phyloP scores from a whole-genome alignment of 2,113 vertebrate genomes.

The Cyanoramphus novaezelandiae region DNA sequence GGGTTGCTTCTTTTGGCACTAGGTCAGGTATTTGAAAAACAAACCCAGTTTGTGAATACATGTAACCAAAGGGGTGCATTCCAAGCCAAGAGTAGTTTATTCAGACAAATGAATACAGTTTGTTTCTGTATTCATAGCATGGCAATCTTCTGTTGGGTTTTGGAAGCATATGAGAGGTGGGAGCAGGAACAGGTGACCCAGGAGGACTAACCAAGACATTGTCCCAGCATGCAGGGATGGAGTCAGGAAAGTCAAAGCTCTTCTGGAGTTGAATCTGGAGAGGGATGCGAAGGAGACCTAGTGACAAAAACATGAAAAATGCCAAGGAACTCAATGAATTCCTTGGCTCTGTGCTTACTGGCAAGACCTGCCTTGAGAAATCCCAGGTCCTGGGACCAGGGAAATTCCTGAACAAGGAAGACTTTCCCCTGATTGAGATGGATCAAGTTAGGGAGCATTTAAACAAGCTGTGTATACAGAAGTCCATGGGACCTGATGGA shows the following conservation, averaged over 20 bases:
- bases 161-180: neutral
- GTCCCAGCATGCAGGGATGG: neutral
- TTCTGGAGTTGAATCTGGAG: neutral
- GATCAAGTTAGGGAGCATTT: neutral
- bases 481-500: neutral
- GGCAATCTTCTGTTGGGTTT: neutral
- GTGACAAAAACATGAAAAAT: neutral
- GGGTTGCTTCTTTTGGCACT: neutral
- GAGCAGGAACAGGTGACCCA: neutral
- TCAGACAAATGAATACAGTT: neutral
- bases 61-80: neutral
- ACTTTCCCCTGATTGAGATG: neutral
- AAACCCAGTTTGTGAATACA: neutral
- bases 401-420: neutral
- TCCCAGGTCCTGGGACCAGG: neutral
- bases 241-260: neutral
- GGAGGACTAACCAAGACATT: neutral
- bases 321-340: neutral
- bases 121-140: neutral
- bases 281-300: neutral
- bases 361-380: neutral
- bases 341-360: neutral
- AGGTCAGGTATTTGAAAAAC: neutral
- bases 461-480: neutral
- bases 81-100: neutral